These are phyloP conservation scores for Apantesis nais DNA, from an alignment of 2,888 invertebrate species.

Conservation along the genomic window DNA sequence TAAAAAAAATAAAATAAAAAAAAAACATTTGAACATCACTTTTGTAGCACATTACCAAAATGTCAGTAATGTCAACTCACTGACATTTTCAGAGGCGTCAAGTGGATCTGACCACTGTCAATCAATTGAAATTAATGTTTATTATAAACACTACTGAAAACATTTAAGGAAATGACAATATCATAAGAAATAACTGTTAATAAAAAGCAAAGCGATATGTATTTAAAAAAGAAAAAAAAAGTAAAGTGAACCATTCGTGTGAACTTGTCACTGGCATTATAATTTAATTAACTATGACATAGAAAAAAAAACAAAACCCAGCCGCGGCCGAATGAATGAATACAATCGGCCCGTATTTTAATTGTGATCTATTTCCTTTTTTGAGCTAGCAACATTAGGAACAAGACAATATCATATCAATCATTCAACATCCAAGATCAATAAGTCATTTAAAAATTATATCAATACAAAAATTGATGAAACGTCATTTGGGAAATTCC, in stretches of 20 bases:
- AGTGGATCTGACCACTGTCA: background rate
- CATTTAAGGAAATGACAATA: background rate
- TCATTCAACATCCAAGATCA: constrained; percentile 36
- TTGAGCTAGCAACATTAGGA: constrained; percentile 4
- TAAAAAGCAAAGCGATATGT: background rate
- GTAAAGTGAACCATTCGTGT: background rate
- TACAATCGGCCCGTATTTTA: constrained; percentile 10
- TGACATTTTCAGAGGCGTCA: background rate
- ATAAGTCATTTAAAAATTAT: constrained; percentile 40
- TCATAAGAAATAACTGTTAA: background rate
- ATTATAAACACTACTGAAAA: background rate
- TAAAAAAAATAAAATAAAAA: too few relatives aligned
- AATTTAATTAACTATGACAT: background rate
- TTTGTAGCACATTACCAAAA: background rate
- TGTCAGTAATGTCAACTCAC: background rate
- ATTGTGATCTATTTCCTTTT: constrained; percentile 8
- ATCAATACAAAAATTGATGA: constrained; percentile 70
- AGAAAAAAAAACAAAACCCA: background rate
- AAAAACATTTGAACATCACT: background rate
- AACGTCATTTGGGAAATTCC: constrained; percentile 70
- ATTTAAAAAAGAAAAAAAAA: background rate
- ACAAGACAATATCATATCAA: constrained; percentile 19
- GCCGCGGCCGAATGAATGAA: background rate
- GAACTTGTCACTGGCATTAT: background rate
- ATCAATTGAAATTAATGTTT: background rate